Conservation (phyloP, 2,888 invertebrate species). For the Halictus quadricinctus region DNA sequence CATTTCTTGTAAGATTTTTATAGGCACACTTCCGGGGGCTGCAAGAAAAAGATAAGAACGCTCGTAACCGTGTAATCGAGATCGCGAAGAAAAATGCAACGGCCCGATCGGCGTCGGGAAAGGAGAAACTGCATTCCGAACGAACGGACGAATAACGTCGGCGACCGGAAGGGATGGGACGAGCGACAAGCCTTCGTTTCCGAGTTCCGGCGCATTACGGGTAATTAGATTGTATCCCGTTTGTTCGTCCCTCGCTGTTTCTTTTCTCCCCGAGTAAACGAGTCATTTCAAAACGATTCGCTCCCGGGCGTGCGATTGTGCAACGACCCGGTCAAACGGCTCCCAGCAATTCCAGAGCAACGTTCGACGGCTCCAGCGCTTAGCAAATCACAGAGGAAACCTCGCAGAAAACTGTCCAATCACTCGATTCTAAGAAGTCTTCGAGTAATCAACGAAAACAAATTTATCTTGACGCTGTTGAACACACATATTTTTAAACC, state of each 20-base stretch:
- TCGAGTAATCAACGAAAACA: not conserved
- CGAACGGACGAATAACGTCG: slow-evolving; percentile 77
- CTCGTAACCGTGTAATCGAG: not conserved
- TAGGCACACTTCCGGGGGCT: not conserved
- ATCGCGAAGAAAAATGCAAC: not conserved
- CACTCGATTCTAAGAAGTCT: not conserved
- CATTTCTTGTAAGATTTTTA: not conserved
- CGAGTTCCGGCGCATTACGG: slow-evolving; percentile 77
- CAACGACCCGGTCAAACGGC: slow-evolving; percentile 14
- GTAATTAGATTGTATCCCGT: slow-evolving; percentile 78
- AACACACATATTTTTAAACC: not conserved
- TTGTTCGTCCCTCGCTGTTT: slow-evolving; percentile 57
- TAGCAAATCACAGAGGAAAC: not conserved
- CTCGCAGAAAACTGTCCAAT: not conserved
- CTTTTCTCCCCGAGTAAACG: slow-evolving; percentile 48
- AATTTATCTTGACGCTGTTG: not conserved
- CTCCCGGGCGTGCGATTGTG: slow-evolving; percentile 26
- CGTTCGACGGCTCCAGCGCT: not conserved
- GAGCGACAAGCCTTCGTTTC: slow-evolving; percentile 73
- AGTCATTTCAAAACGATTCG: slow-evolving; percentile 71
- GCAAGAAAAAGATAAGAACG: not conserved
- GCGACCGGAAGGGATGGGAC: slow-evolving; percentile 69
- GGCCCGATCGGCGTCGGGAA: slow-evolving; percentile 14
- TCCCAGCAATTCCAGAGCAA: slow-evolving; percentile 9
- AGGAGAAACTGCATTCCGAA: slow-evolving; percentile 67